A percentile compares a stretch with the other conserved stretches of the same genome.
Conservation (phyloP, 2,797 vertebrate species). For the Zalophus californianus region DNA sequence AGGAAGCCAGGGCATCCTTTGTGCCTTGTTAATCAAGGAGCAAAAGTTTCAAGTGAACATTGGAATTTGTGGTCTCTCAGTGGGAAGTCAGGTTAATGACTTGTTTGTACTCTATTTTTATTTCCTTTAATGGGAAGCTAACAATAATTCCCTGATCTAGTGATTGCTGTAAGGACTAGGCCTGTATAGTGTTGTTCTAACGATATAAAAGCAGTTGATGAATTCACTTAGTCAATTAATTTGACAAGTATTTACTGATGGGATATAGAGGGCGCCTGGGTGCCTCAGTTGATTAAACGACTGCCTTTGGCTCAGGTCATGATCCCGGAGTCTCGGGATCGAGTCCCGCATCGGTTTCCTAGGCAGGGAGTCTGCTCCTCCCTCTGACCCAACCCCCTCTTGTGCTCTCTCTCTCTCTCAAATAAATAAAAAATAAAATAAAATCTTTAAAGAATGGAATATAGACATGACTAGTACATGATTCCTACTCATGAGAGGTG, state of each 20-base stretch:
- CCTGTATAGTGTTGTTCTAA: not conserved
- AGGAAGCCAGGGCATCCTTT: not conserved
- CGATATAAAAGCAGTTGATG: not conserved
- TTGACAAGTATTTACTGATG: not conserved
- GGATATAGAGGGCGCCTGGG: too few species aligned
- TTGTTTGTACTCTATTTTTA: constrained; percentile 41
- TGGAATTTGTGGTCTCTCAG: not conserved
- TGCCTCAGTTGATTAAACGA: too few species aligned
- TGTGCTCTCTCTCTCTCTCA: too few species aligned
- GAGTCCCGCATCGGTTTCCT: too few species aligned
- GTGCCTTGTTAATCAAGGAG: not conserved
- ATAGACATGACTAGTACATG: not conserved
- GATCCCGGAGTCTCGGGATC: too few species aligned
- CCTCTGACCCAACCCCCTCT: too few species aligned
- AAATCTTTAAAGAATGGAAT: not conserved
- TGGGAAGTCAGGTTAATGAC: not conserved
- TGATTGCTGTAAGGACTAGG: not conserved
- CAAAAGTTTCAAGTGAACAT: not conserved
- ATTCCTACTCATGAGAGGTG: not conserved
- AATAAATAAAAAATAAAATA: too few species aligned
- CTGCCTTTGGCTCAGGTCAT: too few species aligned
- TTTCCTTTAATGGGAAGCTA: not conserved
- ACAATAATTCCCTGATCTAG: not conserved
- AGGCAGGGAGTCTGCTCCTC: too few species aligned
- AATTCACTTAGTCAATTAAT: constrained; percentile 9